Conservation (phyloP, 2,888 invertebrate genomes). For the Nebria brevicollis region DNA sequence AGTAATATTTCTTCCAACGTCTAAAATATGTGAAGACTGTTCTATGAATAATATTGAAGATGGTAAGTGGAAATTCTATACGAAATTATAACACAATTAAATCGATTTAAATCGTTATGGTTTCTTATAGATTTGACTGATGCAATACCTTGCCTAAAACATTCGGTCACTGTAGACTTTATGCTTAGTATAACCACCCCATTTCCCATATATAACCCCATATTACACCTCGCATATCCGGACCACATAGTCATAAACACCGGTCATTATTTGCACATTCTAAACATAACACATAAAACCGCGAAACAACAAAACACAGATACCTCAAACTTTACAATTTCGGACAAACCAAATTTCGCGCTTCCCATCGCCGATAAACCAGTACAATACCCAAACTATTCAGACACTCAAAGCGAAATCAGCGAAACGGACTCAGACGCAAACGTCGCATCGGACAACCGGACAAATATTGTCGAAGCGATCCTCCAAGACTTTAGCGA, state of each 20-base stretch:
- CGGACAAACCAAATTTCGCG: neutral
- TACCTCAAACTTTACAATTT: neutral
- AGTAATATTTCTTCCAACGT: conserved; percentile 73
- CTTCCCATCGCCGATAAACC: neutral
- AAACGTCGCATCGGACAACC: conserved; percentile 54
- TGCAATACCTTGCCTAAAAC: conserved; percentile 78
- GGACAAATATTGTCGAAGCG: conserved; percentile 59
- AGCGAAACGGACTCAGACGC: conserved; percentile 60
- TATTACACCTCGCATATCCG: conserved; percentile 60
- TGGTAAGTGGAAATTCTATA: conserved; percentile 13
- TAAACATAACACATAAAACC: conserved; percentile 58
- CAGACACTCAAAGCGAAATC: conserved; percentile 59
- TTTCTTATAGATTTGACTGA: conserved; percentile 63
- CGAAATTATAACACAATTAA: no score
- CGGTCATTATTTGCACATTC: conserved; percentile 62
- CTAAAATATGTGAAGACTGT: conserved; percentile 72
- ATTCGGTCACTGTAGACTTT: conserved; percentile 92
- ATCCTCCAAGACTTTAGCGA: conserved; percentile 63
- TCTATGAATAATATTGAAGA: conserved; percentile 42
- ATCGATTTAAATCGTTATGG: neutral
- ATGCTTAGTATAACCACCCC: conserved; percentile 91
- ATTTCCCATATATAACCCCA: conserved; percentile 69
- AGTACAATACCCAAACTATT: conserved; percentile 52
- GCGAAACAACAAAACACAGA: conserved; percentile 6
- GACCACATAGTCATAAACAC: conserved; percentile 62